A percentile compares a stretch with the other conserved stretches of the same genome.
Conservation (phyloP, 2,113 vertebrate genomes). For the Paramisgurnus dabryanus region DNA sequence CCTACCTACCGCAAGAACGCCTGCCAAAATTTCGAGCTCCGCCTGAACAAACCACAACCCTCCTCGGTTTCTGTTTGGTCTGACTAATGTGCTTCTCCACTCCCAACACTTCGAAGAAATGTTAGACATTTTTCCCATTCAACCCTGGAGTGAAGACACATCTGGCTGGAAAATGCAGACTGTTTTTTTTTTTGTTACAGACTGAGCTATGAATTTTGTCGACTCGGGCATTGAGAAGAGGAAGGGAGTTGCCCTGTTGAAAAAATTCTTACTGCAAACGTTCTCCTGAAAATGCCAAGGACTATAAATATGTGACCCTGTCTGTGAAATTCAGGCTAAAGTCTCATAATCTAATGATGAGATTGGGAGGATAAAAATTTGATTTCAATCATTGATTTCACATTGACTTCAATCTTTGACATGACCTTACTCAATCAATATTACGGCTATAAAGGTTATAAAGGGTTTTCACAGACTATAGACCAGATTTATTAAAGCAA, state of each 20-base stretch:
- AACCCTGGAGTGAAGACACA: constrained; percentile 35
- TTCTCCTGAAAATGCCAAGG: not conserved
- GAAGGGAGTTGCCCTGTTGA: not conserved
- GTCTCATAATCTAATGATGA: no score
- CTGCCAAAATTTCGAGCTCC: constrained; percentile 54
- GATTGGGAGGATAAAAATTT: no score
- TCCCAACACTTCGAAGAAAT: constrained; percentile 47
- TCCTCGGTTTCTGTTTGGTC: constrained; percentile 36
- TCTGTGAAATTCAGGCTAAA: no score
- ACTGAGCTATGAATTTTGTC: not conserved
- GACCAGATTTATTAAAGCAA: no score
- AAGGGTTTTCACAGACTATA: no score
- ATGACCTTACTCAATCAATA: no score
- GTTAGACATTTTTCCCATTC: constrained; percentile 30
- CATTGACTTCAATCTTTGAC: no score
- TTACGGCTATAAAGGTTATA: no score
- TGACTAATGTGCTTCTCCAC: constrained; percentile 31
- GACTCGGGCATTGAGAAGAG: not conserved
- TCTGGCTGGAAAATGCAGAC: constrained; percentile 44
- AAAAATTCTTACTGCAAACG: not conserved
- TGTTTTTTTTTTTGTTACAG: constrained; percentile 10
- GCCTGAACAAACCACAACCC: constrained; percentile 48
- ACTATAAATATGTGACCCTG: not conserved
- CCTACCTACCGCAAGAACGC: constrained; percentile 38
- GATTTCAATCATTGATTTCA: no score